Base-by-base conservation (phyloP, 2,113 vertebrate species). In the Heterochromis multidens region DNA sequence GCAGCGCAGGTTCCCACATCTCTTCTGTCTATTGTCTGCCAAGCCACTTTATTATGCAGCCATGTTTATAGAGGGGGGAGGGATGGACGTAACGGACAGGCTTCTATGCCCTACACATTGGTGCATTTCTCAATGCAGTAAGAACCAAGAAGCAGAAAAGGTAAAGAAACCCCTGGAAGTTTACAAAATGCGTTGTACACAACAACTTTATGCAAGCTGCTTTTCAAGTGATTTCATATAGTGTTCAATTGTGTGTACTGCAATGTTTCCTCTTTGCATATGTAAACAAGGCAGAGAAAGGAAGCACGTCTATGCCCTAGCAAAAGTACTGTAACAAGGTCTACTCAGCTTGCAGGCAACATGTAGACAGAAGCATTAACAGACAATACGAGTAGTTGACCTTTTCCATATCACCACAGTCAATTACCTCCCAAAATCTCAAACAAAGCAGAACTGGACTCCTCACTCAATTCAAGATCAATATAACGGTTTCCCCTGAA, bases 21-120 rank as follows among this genome's bases (percentile, higher is more conserved):
- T 77, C 81, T 54, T 90, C 59, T 90, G 89, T 89, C 89, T 82
- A 93, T 94, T 95, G 95, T 95, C 88, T 94, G 87, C 82, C 46
- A 52, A 79, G 21, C 54, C 81, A 81, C 72, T 93, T 95, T 88
- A 93, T 90, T 93, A 93, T 93, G 93, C 90, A 93, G 88, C 60
- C 79, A 46, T 92, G 83, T 92, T 92, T 93, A 92, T 80, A 77
- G 79, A 63, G 37, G 87, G 85, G 91, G 91, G 90, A 82, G 90
- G 87, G 80, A 87, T 19, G 76, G 65, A 87, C 13, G n/a, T 23
- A 80, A 82, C 21, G n/a, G 35, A 67, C 58, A 23, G 79, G 54
- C 83, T 74, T 88, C 57, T 61, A 72, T 63, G 59, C 65, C 21
- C 9, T 4, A 67, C 77, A 93, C 65, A 81, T 93, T 74, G 46